phyloP scores from a whole-genome alignment of 2,797 vertebrate genomes.

The Vespertilio murinus region DNA sequence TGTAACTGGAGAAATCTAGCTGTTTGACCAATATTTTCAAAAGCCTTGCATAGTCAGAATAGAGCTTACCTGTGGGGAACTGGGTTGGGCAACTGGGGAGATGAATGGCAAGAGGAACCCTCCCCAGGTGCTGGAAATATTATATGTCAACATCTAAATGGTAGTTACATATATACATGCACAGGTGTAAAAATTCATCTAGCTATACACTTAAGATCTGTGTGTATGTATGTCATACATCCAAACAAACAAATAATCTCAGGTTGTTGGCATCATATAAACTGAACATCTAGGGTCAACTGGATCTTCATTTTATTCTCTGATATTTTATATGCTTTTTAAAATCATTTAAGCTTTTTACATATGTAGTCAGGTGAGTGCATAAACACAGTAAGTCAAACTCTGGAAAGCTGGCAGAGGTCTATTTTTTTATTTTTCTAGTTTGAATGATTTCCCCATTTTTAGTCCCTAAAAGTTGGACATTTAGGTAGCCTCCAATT shows the following conservation, averaged over 20 bases:
- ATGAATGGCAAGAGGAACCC: neutral
- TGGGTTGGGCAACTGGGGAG: neutral
- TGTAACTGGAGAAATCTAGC: neutral
- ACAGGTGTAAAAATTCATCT: neutral
- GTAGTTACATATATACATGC: neutral
- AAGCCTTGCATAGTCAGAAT: neutral
- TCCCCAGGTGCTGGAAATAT: neutral
- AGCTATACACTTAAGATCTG: neutral
- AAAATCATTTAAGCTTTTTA: constrained; percentile 27
- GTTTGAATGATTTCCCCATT: neutral
- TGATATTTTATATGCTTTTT: constrained; percentile 11
- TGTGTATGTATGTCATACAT: neutral
- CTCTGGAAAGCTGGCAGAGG: neutral
- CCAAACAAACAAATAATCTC: neutral
- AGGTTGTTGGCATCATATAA: neutral
- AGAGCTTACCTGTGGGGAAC: neutral
- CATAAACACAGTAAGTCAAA: neutral
- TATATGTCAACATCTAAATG: neutral
- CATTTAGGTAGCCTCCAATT: neutral
- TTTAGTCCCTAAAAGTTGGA: neutral
- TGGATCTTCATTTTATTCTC: constrained; percentile 34
- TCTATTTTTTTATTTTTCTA: neutral
- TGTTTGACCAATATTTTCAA: neutral
- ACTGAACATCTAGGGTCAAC: neutral
- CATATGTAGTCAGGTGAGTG: neutral